These are phyloP conservation scores for Asbolus verrucosus DNA, from an alignment of 1,140 invertebrate genomes.

Conservation along the genomic window DNA sequence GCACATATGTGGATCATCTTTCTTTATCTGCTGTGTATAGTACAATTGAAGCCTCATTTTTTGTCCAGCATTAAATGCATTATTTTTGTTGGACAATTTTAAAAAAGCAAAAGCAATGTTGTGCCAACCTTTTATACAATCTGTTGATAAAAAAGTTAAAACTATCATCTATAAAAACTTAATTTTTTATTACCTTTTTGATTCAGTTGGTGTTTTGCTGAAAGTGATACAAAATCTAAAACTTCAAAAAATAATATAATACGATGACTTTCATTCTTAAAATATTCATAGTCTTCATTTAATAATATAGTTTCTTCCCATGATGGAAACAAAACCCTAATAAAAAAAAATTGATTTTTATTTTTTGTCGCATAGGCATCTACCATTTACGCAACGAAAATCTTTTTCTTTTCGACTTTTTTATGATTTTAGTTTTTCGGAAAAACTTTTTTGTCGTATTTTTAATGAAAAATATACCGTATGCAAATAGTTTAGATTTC, in stretches of 20 bases:
- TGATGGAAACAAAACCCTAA: conserved; percentile 56
- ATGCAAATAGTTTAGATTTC: too few relatives aligned
- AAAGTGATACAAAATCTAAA: conserved; percentile 51
- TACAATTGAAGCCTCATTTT: conserved; percentile 61
- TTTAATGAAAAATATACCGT: too few relatives aligned
- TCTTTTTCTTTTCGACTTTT: too few relatives aligned
- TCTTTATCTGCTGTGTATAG: conserved; percentile 46
- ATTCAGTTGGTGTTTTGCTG: conserved; percentile 25
- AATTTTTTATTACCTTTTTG: conserved; percentile 45
- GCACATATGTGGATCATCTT: conserved; percentile 43
- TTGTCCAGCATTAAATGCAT: conserved; percentile 54
- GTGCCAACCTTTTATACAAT: conserved; percentile 52
- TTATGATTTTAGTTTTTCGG: too few relatives aligned
- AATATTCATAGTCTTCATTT: conserved; percentile 58
- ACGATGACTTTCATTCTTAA: conserved; percentile 48
- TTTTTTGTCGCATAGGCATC: too few relatives aligned
- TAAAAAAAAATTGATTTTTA: conserved; percentile 30
- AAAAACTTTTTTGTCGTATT: too few relatives aligned
- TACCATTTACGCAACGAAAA: not conserved
- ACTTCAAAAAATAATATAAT: conserved; percentile 62
- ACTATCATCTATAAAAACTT: not conserved
- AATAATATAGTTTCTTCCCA: conserved; percentile 62
- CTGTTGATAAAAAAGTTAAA: conserved; percentile 39
- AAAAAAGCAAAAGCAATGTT: conserved; percentile 62
- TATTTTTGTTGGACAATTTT: conserved; percentile 54